Evolutionary conservation across 2,113 vertebrate genomes (phyloP).

Genomic region (Dicerorhinus sumatrensis): DNA sequence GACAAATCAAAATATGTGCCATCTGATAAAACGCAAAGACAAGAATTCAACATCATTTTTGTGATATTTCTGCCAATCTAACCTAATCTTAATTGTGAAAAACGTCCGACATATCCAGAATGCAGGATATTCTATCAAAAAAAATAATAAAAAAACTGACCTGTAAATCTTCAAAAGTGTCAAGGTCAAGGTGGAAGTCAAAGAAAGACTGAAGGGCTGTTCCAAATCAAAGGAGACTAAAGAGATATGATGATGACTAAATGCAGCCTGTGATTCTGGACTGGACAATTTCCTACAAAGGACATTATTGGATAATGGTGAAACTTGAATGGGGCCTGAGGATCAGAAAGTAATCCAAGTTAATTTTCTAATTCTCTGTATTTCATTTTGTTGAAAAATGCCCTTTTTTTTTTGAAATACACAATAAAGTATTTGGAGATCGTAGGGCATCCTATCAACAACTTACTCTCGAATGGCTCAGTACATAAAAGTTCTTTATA

Average conservation of each 20-base stretch:
- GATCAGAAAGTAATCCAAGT: neutral
- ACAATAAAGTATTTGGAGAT: neutral
- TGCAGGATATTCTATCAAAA: neutral
- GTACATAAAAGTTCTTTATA: neutral
- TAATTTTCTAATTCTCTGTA: neutral
- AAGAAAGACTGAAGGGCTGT: neutral
- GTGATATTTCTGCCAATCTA: neutral
- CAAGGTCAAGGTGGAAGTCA: neutral
- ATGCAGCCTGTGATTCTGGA: neutral
- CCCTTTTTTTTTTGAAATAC: neutral
- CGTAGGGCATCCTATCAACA: neutral
- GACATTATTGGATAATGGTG: neutral
- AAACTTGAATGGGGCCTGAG: neutral
- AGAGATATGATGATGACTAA: neutral
- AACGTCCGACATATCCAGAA: neutral
- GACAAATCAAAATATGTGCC: neutral
- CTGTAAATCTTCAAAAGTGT: neutral
- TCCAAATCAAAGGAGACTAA: neutral
- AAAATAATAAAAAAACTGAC: neutral
- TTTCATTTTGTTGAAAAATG: neutral
- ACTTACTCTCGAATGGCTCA: neutral
- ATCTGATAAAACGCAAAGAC: neutral
- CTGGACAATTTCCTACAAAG: neutral
- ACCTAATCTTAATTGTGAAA: neutral
- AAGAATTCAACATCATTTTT: neutral